Evolutionary conservation across 2,888 invertebrate genomes (phyloP), one percentile per base, ranked within the genome.

Genomic region (Meiosimyza decipiens): DNA sequence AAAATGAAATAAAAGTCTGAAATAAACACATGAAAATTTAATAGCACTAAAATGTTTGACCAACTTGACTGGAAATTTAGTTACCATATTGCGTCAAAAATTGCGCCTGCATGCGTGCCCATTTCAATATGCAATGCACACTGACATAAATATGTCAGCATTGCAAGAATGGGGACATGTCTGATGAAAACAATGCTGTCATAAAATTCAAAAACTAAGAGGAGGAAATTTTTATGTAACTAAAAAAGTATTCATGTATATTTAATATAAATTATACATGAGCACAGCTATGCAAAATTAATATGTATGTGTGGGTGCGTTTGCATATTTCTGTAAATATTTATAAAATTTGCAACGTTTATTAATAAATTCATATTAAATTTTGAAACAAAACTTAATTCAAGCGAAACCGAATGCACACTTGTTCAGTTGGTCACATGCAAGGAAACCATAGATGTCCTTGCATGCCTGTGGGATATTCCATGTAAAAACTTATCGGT

Each of bases 371-470:
- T 40, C 63, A 63, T 63, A 47, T 40, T 63, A 63, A 63, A 47
- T 63, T 33, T 40, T 9, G 40, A 9, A 11, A 49, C 63, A 40
- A 47, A 63, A 47, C 49, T 49, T 18, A n/a, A 15, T 47, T 47
- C 15, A 15, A 40, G 47, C 47, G 63, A 57, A 66, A 67, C 60
- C 69, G 59, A 74, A 74, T 72, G 18, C 74, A 57, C 72, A 54
- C 33, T 28, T 16, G 9, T 65, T 28, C 22, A 18, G 11, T n/a
- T 55, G 12, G 18, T 18, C 57, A 28, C 15, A 28, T 57, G 57
- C 57, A 22, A 22, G 57, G 28, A 28, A 13, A 57, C 13, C 18
- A n/a, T n/a, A n/a, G n/a, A n/a, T 18, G 13, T 13, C 11, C 15
- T 28, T 57, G 28, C 28, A 22, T 6, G 28, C 15, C 2, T 1